Percentiles rank a stretch among this genome's conserved stretches.
phyloP scores from a whole-genome alignment of 1,140 invertebrate species.

The Anastrepha obliqua region DNA sequence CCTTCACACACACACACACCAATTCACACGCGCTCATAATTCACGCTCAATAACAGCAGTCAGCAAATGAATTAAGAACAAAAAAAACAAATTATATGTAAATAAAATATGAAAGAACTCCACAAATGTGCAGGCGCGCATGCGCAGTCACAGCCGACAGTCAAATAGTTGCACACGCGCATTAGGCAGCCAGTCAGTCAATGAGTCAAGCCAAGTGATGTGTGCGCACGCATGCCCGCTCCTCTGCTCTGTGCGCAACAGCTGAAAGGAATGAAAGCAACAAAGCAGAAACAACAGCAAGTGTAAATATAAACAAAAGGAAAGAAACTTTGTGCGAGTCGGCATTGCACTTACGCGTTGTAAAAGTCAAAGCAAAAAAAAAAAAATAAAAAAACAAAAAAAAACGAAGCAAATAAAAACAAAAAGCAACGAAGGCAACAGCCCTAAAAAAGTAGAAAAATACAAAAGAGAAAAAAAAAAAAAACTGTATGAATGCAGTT shows the following conservation, averaged over 20 bases:
- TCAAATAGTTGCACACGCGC: constrained; percentile 24
- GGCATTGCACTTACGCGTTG: background rate
- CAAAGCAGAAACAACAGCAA: constrained; percentile 33
- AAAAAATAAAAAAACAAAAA: too few relatives aligned
- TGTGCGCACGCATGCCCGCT: constrained; percentile 27
- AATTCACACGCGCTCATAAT: background rate
- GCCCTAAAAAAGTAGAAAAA: background rate
- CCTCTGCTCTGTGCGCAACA: background rate
- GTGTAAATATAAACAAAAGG: constrained; percentile 39
- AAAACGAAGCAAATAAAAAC: background rate
- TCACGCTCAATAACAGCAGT: background rate
- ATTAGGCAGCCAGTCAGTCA: background rate
- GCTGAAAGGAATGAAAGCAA: background rate
- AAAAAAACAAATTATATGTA: background rate
- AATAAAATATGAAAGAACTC: background rate
- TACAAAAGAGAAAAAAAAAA: background rate
- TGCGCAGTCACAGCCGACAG: constrained; percentile 13
- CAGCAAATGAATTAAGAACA: background rate
- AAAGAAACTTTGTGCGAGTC: background rate
- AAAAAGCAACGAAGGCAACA: background rate
- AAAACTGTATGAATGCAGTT: background rate
- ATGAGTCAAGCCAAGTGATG: constrained; percentile 46
- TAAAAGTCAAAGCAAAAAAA: background rate
- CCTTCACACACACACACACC: background rate
- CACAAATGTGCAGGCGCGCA: constrained; percentile 4